Evolutionary conservation across 2,797 vertebrate genomes (phyloP), one percentile per base, ranked within the genome.

Genomic region (Atherinosoma microstoma): DNA sequence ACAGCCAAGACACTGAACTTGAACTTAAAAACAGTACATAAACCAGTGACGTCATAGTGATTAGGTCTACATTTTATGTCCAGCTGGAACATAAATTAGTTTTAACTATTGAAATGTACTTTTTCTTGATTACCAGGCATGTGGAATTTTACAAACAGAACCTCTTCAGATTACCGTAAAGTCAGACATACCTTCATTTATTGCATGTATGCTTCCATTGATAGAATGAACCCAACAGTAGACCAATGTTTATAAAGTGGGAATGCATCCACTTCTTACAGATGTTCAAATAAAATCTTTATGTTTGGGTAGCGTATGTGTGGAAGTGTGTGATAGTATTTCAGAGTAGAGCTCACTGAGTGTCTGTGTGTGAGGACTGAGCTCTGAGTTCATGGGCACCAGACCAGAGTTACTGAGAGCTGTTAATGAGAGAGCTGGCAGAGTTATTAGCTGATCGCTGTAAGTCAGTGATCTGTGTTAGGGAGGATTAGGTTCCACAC

Each of bases 401-500:
- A 51, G 80, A 85, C 75, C 89, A 80, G 69, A 84, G 78, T 77
- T 66, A 75, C 66, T 82, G 86, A 84, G 79, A 80, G 79, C 11
- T 0, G 84, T 78, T 92, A 93, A 91, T 93, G 89, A 91, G 87
- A 74, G 82, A 86, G 73, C 51, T 90, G 87, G 84, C 88, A 87
- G 78, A 88, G 87, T 90, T 91, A 90, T 92, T 92, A 92, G 89
- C 87, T 84, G 87, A 87, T 90, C 70, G 73, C 87, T 89, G 84
- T 86, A 89, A 92, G 84, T 90, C 89, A 87, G 84, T 80, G 88
- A 91, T 90, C 87, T 89, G 91, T 83, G 58, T 82, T 76, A 84
- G 83, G 75, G 86, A 79, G 83, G 84, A 92, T 91, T 92, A 90
- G 70, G 72, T 63, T 87, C 54, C 75, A 75, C 86, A 63, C 76